Evolutionary conservation across 37 sponge, comb jelly and placozoan genomes (phyloP), one percentile per base, ranked within the genome.

Genomic region (Oscarella lobularis): DNA sequence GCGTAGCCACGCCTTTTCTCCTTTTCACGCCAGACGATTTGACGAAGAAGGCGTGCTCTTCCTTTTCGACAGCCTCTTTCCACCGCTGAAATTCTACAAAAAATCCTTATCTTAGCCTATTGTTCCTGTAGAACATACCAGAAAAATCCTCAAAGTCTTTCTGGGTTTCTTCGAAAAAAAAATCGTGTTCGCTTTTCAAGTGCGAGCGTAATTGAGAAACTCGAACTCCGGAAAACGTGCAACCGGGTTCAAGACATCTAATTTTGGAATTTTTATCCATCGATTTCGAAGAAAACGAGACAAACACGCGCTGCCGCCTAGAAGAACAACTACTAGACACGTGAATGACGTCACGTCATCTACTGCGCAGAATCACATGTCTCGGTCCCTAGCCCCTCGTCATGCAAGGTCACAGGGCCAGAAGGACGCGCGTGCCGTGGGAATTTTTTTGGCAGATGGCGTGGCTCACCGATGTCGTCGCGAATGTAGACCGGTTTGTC

Each of bases 361-460:
- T n/a, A n/a, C n/a, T n/a, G n/a, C n/a, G n/a, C n/a, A n/a, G n/a
- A n/a, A n/a, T n/a, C n/a, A n/a, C n/a, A n/a, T n/a, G 60, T 48
- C 60, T 48, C 60, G 9, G 60, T 48, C 60, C 60, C 60, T 48
- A 48, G 60, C 60, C 60, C 14, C 60, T 27, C 60, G 60, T 48
- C 60, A n/a, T n/a, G n/a, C n/a, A n/a, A n/a, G n/a, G n/a, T n/a
- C n/a, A n/a, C n/a, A n/a, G n/a, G n/a, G n/a, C n/a, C n/a, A n/a
- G n/a, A n/a, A n/a, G n/a, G n/a, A n/a, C n/a, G n/a, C n/a, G n/a
- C n/a, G n/a, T n/a, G n/a, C n/a, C n/a, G n/a, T n/a, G n/a, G n/a
- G n/a, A n/a, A n/a, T n/a, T n/a, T n/a, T n/a, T n/a, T n/a, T n/a
- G n/a, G n/a, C n/a, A n/a, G n/a, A n/a, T n/a, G n/a, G n/a, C n/a